phyloP scores from a whole-genome alignment of 2,113 vertebrate genomes.

The Apeltes quadracus region DNA sequence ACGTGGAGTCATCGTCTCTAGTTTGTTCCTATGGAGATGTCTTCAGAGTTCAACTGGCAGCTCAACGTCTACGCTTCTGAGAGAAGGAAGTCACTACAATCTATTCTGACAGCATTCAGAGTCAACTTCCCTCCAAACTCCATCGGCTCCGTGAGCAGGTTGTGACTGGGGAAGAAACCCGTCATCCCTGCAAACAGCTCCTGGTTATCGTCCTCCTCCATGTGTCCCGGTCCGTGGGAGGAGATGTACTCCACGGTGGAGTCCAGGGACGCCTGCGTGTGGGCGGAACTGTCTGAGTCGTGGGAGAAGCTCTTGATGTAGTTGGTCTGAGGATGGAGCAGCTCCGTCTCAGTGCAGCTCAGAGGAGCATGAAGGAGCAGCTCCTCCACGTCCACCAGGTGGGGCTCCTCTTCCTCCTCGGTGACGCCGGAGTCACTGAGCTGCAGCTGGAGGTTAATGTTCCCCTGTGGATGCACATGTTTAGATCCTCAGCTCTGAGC shows the following conservation, averaged over 20 bases:
- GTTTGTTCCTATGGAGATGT: neutral
- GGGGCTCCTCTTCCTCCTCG: slow-evolving; percentile 64
- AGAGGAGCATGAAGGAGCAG: slow-evolving; percentile 17
- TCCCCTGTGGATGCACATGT: slow-evolving; percentile 50
- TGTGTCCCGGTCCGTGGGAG: slow-evolving; percentile 38
- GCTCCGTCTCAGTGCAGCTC: neutral
- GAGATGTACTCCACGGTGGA: slow-evolving; percentile 77
- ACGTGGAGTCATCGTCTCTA: neutral
- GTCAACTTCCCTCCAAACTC: slow-evolving; percentile 72
- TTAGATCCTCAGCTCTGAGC: neutral
- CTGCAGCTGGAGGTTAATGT: slow-evolving; percentile 58
- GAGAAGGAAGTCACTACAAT: slow-evolving; percentile 74
- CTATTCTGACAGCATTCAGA: slow-evolving; percentile 78
- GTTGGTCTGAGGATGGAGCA: slow-evolving; percentile 47
- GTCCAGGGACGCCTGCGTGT: slow-evolving; percentile 68
- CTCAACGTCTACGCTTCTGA: slow-evolving; percentile 25
- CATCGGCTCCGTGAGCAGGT: slow-evolving; percentile 45
- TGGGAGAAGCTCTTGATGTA: slow-evolving; percentile 81
- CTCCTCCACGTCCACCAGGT: slow-evolving; percentile 75
- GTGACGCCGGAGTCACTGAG: slow-evolving; percentile 45
- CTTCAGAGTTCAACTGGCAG: slow-evolving; percentile 8
- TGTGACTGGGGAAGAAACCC: slow-evolving; percentile 65
- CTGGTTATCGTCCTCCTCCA: slow-evolving; percentile 43
- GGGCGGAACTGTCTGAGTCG: slow-evolving; percentile 71
- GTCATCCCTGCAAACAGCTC: slow-evolving; percentile 28